phyloP scores from a whole-genome alignment of 2,888 invertebrate species.

The Trachelus tabidus region DNA sequence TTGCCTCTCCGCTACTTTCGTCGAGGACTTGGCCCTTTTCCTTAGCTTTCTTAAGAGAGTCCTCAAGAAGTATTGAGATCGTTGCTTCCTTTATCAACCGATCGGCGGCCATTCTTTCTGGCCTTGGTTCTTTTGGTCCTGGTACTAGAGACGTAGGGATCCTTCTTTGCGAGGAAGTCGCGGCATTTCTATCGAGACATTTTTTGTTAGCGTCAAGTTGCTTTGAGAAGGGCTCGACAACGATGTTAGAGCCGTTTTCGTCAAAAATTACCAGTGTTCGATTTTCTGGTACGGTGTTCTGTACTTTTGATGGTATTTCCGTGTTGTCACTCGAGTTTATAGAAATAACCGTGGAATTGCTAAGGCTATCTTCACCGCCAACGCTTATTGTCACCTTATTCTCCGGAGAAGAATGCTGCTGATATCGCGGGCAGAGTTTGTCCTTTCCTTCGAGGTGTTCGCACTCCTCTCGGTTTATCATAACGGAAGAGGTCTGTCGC shows the following conservation, averaged over 20 bases:
- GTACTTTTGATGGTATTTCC: conserved; percentile 7
- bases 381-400: conserved; percentile 68
- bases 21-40: conserved; percentile 59
- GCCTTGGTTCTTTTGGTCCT: neutral
- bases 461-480: conserved; percentile 80
- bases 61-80: conserved; percentile 59
- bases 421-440: no score
- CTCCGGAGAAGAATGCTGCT: conserved; percentile 24
- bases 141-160: neutral
- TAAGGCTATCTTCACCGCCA: conserved; percentile 60
- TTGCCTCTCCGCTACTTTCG: conserved; percentile 60
- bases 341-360: conserved; percentile 62
- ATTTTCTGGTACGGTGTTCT: conserved; percentile 29
- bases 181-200: neutral
- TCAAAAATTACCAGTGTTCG: conserved; percentile 63
- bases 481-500: conserved; percentile 73
- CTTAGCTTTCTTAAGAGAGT: conserved; percentile 57
- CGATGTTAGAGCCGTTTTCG: conserved; percentile 61
- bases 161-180: neutral
- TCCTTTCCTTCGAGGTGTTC: neutral
- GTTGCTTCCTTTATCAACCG: conserved; percentile 52
- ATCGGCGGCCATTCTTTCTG: neutral
- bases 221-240: conserved; percentile 37
- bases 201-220: neutral
- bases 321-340: conserved; percentile 47